Conservation (phyloP, 2,888 invertebrate genomes). For the Cephus rjabovi region DNA sequence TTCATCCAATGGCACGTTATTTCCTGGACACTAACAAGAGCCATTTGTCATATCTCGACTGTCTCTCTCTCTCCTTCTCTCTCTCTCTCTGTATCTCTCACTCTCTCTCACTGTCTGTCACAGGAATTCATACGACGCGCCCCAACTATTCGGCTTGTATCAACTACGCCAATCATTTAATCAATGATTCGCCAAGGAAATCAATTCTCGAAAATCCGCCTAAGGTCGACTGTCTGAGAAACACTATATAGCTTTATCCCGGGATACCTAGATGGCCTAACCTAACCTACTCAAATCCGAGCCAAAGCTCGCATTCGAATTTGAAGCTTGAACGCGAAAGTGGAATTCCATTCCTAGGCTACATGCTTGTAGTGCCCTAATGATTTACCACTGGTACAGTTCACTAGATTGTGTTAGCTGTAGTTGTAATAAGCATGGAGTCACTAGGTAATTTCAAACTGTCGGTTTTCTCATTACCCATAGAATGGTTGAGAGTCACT, state of each 20-base stretch:
- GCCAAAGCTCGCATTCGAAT: background rate
- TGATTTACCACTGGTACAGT: background rate
- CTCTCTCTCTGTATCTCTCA: background rate
- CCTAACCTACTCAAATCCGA: background rate
- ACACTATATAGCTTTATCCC: background rate
- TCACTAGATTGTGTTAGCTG: background rate
- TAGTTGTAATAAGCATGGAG: background rate
- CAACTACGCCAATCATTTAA: background rate
- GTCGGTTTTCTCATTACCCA: background rate
- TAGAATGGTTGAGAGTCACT: background rate
- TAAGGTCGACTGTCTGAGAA: background rate
- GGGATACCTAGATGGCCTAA: background rate
- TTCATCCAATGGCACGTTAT: slow-evolving; percentile 17
- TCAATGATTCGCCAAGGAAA: background rate
- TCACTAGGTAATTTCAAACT: no score
- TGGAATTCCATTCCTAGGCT: background rate
- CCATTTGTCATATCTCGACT: background rate
- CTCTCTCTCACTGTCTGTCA: background rate
- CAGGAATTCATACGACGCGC: background rate
- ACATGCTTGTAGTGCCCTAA: background rate
- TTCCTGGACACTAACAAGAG: background rate
- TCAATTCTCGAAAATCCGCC: background rate
- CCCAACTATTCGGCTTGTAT: background rate
- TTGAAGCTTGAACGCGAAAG: background rate
- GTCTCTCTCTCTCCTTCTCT: background rate